Percentiles rank a stretch among this genome's conserved stretches.
Evolutionary conservation across 2,888 invertebrate genomes (phyloP).

Genomic region (Mythimna pallens): DNA sequence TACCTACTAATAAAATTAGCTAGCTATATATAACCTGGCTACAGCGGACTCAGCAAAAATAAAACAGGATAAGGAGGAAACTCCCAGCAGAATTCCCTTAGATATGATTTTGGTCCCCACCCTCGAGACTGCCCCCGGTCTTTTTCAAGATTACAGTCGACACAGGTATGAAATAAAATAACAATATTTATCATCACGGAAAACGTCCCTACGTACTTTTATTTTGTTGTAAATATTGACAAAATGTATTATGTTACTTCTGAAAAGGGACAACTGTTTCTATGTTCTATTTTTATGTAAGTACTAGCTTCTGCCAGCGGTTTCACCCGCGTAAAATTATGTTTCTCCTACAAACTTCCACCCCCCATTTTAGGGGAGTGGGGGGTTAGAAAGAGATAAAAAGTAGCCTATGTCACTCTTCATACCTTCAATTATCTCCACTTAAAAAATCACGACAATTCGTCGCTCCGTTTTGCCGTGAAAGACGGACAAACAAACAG

Average conservation of each 20-base stretch:
- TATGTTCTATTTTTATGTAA: not conserved
- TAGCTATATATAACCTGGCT: not conserved
- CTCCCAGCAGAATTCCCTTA: conserved; percentile 54
- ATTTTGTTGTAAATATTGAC: conserved; percentile 20
- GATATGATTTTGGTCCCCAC: conserved; percentile 48
- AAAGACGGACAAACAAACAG: too few species aligned
- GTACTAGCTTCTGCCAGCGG: too few species aligned
- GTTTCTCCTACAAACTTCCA: too few species aligned
- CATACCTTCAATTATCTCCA: too few species aligned
- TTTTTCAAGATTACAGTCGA: conserved; percentile 44
- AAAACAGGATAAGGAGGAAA: conserved; percentile 27
- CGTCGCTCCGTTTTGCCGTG: too few species aligned
- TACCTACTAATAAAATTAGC: not conserved
- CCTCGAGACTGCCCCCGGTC: conserved; percentile 46
- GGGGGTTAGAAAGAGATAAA: too few species aligned
- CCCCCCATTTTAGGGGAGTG: too few species aligned
- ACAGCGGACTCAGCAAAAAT: conserved; percentile 6
- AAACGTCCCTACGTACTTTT: conserved; percentile 25
- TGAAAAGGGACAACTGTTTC: not conserved
- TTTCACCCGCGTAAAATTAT: too few species aligned
- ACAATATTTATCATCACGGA: conserved; percentile 47
- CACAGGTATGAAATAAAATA: conserved; percentile 57
- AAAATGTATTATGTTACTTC: conserved; percentile 2
- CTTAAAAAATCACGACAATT: too few species aligned
- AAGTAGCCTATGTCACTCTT: too few species aligned